Evolutionary conservation across 2,113 vertebrate species (phyloP).

Genomic region (Mastomys coucha): DNA sequence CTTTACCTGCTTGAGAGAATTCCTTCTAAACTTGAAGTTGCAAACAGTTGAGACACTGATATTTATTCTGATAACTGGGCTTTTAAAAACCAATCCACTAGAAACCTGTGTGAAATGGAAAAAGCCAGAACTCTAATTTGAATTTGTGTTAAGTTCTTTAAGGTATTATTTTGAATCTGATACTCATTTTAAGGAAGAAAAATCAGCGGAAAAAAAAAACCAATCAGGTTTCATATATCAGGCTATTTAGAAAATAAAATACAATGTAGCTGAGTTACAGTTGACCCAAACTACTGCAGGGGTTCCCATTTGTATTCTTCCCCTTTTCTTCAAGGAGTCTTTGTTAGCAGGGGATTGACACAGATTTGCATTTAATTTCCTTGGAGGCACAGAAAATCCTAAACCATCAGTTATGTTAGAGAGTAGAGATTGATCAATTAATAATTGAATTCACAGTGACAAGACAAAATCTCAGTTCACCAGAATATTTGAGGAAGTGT

Average conservation of each 20-base stretch:
- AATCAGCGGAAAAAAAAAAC: slow-evolving; percentile 38
- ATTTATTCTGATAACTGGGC: background rate
- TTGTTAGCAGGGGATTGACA: slow-evolving; percentile 59
- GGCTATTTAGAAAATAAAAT: slow-evolving; percentile 57
- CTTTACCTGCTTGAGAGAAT: background rate
- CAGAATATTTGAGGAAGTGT: background rate
- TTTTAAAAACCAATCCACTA: background rate
- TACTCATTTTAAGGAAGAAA: slow-evolving; percentile 58
- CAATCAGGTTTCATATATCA: slow-evolving; percentile 50
- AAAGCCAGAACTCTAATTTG: slow-evolving; percentile 64
- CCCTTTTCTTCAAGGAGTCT: slow-evolving; percentile 37
- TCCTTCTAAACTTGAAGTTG: background rate
- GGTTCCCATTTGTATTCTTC: slow-evolving; percentile 33
- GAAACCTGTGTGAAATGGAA: slow-evolving; percentile 32
- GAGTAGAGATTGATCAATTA: slow-evolving; percentile 66
- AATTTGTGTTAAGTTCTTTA: slow-evolving; percentile 65
- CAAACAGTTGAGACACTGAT: background rate
- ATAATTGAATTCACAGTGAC: slow-evolving; percentile 68
- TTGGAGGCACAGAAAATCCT: slow-evolving; percentile 65
- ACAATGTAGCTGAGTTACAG: background rate
- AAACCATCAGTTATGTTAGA: slow-evolving; percentile 63
- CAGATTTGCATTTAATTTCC: slow-evolving; percentile 76
- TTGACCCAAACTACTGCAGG: background rate
- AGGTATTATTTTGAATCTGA: slow-evolving; percentile 50
- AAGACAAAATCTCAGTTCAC: slow-evolving; percentile 58